Percentiles rank a stretch among this genome's conserved stretches.
phyloP scores from a whole-genome alignment of 2,113 vertebrate genomes.

The Prochilodus magdalenae region DNA sequence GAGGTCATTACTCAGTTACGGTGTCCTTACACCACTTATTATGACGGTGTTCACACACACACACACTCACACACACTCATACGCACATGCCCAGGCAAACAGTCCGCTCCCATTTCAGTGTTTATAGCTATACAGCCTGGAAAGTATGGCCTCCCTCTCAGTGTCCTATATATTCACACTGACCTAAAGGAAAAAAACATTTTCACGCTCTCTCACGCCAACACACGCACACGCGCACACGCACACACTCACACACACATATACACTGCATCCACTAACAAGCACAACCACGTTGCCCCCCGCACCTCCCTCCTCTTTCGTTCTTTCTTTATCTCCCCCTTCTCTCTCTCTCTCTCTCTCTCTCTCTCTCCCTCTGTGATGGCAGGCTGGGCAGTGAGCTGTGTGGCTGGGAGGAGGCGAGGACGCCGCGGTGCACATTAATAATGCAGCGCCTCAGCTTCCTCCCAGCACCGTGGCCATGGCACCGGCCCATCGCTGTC shows the following conservation, averaged over 20 bases:
- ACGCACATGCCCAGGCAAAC: not conserved
- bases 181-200: conserved; percentile 38
- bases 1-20: not conserved
- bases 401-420: conserved; percentile 81
- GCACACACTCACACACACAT: no score
- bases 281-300: conserved; percentile 43
- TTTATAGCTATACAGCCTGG: conserved; percentile 4
- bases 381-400: conserved; percentile 81
- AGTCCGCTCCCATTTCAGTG: not conserved
- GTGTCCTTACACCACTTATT: not conserved
- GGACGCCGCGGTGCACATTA: conserved; percentile 84
- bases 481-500: conserved; percentile 83
- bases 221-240: conserved; percentile 25
- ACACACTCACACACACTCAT: not conserved
- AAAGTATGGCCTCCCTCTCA: conserved; percentile 9
- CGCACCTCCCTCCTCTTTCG: conserved; percentile 7
- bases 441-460: conserved; percentile 84
- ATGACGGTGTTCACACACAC: not conserved
- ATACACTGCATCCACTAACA: conserved; percentile 42
- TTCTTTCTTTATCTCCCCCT: conserved; percentile 30
- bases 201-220: conserved; percentile 34
- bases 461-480: conserved; percentile 80
- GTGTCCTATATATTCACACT: conserved; percentile 24
- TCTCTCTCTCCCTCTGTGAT: conserved; percentile 70
- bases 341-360: conserved; percentile 27